Percentiles rank a stretch among this genome's conserved stretches.
Conservation (phyloP, 2,797 vertebrate genomes). For the Scomberomorus guttatus region DNA sequence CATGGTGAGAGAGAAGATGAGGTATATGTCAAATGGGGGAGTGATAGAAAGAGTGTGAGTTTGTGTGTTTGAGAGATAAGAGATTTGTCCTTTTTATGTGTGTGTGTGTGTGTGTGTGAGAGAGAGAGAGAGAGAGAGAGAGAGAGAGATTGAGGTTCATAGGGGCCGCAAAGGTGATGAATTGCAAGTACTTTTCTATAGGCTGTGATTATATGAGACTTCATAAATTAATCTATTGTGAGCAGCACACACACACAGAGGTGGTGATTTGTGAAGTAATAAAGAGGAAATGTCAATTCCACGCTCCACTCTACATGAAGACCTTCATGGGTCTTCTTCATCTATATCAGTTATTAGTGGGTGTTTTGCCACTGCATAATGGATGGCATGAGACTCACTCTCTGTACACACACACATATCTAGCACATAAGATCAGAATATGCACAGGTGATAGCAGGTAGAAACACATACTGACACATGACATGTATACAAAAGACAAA, state of each 20-base stretch:
- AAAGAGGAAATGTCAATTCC: slow-evolving; percentile 65
- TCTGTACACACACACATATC: slow-evolving; percentile 6
- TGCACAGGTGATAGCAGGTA: background rate
- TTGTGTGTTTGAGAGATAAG: background rate
- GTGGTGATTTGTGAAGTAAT: slow-evolving; percentile 59
- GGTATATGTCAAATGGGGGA: background rate
- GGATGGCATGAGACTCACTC: slow-evolving; percentile 8
- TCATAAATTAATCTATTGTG: slow-evolving; percentile 43
- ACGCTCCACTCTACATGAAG: slow-evolving; percentile 52
- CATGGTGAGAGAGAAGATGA: background rate
- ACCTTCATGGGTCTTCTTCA: slow-evolving; percentile 47
- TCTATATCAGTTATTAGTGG: slow-evolving; percentile 38
- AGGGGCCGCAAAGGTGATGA: slow-evolving; percentile 30
- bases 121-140: background rate
- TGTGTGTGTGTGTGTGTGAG: background rate
- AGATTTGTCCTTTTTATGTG: slow-evolving; percentile 1
- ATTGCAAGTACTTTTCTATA: slow-evolving; percentile 45
- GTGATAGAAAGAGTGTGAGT: background rate
- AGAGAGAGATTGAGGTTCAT: background rate
- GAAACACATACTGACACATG: background rate
- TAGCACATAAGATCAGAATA: background rate
- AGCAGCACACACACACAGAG: slow-evolving; percentile 14
- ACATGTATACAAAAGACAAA: background rate
- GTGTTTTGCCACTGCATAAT: slow-evolving; percentile 16
- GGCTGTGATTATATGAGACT: slow-evolving; percentile 27